A percentile compares a stretch with the other conserved stretches of the same genome.
These are phyloP conservation scores for Schizotus pectinicornis DNA, from an alignment of 2,888 invertebrate genomes.

Conservation along the genomic window DNA sequence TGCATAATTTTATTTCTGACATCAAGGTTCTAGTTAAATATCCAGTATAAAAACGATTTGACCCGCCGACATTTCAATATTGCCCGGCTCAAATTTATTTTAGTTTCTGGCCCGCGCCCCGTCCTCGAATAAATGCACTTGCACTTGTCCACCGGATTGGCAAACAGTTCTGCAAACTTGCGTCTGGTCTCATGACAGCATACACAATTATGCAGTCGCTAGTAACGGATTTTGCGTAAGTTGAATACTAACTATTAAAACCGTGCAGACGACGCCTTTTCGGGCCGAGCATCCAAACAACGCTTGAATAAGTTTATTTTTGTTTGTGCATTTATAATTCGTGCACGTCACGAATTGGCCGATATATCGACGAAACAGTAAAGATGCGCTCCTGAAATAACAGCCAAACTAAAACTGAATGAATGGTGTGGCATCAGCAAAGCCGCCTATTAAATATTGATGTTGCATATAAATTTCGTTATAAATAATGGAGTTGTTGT, in stretches of 20 bases:
- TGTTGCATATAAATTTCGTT: too few species aligned
- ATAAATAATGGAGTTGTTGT: too few species aligned
- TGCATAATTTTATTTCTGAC: too few species aligned
- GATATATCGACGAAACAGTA: conserved; percentile 6
- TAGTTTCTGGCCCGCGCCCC: too few species aligned
- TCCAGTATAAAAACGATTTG: too few species aligned
- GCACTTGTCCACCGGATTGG: conserved; percentile 24
- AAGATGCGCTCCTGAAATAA: not conserved
- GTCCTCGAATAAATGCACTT: conserved; percentile 12
- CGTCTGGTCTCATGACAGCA: not conserved
- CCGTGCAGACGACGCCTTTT: not conserved
- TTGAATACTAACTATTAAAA: conserved; percentile 26
- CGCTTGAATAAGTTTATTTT: not conserved
- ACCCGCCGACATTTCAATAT: too few species aligned
- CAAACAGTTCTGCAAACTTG: conserved; percentile 23
- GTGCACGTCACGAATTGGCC: conserved; percentile 5
- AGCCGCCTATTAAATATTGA: too few species aligned
- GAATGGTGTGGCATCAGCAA: too few species aligned
- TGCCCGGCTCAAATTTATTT: too few species aligned
- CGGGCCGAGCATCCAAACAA: not conserved
- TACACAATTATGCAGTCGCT: conserved; percentile 19
- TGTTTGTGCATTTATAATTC: not conserved
- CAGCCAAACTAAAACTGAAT: too few species aligned
- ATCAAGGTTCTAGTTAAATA: too few species aligned
- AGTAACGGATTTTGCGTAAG: conserved; percentile 31